Evolutionary conservation across 2,888 invertebrate genomes (phyloP), one percentile per base, ranked within the genome.

Genomic region (Sphaerophoria rueppellii): DNA sequence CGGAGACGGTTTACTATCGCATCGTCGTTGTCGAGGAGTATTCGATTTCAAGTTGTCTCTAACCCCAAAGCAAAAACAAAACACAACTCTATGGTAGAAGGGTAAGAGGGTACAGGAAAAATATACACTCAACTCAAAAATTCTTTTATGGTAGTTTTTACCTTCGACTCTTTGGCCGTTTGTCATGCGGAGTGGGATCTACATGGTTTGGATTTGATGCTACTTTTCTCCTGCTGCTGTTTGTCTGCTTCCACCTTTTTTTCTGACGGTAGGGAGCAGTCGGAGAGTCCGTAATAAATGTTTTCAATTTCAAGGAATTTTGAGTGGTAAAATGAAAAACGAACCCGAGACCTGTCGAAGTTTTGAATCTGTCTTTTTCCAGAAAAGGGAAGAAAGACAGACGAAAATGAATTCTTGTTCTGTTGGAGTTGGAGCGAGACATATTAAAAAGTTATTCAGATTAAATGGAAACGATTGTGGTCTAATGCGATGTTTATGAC

Each of bases 11-110:
- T n/a, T n/a, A n/a, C n/a, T n/a, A n/a, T n/a, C n/a, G n/a, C n/a
- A n/a, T n/a, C n/a, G n/a, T n/a, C n/a, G n/a, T n/a, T n/a, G n/a
- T n/a, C n/a, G n/a, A n/a, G n/a, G 35, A 37, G 83, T 83, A 50
- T 83, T 83, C 75, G 71, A 83, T 83, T 83, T 75, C 80, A 80
- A 48, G 61, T 40, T 14, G 54, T 69, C 34, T 14, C 35, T 67
- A 9, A n/a, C 32, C 55, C 14, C 9, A 7, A 2, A 7, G 1
- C 4, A 4, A 14, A 2, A 58, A 16, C 43, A 0, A 9, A 6
- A 3, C 11, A 6, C 40, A 16, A 16, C 4, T 9, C 40, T 7
- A 16, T 4, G 24, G 32, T 16, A 35, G 37, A 14, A 11, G 4
- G 52, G 57, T 57, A 57, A 32, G n/a, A 40, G 9, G 40, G 34